Evolutionary conservation across 1,140 invertebrate genomes (phyloP).

Genomic region (Drosophila oshimai): DNA sequence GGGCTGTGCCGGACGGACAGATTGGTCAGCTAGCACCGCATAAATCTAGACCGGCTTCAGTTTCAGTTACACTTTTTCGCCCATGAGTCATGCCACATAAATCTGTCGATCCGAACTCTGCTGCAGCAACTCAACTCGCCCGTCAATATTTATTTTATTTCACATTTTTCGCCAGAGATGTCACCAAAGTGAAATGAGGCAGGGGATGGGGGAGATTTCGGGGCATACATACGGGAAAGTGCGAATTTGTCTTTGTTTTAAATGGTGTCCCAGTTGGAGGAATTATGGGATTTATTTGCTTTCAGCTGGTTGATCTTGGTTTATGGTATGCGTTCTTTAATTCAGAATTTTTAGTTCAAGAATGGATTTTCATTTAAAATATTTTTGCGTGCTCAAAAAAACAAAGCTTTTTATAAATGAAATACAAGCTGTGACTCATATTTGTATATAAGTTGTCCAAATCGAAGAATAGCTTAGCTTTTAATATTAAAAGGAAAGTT

Average conservation of each 20-base stretch:
- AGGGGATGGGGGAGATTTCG: neutral
- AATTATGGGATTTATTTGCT: slow-evolving; percentile 18
- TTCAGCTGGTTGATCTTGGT: slow-evolving; percentile 6
- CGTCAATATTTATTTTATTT: slow-evolving; percentile 78
- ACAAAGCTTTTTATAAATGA: no score
- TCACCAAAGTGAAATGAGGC: slow-evolving; percentile 27
- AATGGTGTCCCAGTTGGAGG: slow-evolving; percentile 16
- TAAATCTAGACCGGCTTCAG: slow-evolving; percentile 41
- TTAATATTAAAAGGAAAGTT: no score
- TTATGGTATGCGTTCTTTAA: neutral
- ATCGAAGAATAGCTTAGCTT: no score
- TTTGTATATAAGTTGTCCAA: no score
- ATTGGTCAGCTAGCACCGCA: slow-evolving; percentile 43
- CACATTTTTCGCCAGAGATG: slow-evolving; percentile 41
- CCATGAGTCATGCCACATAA: slow-evolving; percentile 71
- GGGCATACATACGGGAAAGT: slow-evolving; percentile 7
- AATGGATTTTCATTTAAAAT: no score
- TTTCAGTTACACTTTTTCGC: slow-evolving; percentile 33
- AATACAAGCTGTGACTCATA: no score
- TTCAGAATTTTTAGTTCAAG: neutral
- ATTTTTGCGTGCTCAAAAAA: no score
- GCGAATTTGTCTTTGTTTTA: slow-evolving; percentile 43
- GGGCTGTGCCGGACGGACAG: slow-evolving; percentile 16
- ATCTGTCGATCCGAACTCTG: slow-evolving; percentile 46
- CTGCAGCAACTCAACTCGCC: slow-evolving; percentile 47